phyloP scores from a whole-genome alignment of 2,113 vertebrate species.

The Callaeas wilsoni region DNA sequence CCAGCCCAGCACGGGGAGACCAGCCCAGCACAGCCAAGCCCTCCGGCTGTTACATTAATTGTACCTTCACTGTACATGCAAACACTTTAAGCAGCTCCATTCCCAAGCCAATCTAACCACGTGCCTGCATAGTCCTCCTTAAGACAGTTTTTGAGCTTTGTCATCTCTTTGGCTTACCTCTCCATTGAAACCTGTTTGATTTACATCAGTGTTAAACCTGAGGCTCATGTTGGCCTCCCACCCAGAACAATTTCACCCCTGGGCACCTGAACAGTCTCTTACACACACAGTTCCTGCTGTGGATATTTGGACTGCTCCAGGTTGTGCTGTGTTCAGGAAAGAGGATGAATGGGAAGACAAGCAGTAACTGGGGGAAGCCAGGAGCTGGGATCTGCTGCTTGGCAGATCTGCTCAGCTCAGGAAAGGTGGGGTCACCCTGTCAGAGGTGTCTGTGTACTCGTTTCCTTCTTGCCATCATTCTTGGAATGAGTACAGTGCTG shows the following conservation, averaged over 20 bases:
- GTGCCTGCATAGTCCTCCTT: background rate
- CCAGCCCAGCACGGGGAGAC: background rate
- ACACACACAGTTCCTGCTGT: no score
- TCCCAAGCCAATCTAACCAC: background rate
- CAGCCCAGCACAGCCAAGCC: background rate
- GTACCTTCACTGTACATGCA: background rate
- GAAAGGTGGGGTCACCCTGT: background rate
- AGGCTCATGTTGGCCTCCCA: background rate
- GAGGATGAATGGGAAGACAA: background rate
- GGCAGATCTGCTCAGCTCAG: background rate
- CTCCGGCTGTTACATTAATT: background rate
- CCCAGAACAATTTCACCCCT: background rate
- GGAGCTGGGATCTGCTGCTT: background rate
- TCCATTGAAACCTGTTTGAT: background rate
- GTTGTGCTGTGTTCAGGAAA: background rate
- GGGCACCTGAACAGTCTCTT: no score
- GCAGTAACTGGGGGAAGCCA: rapidly evolving
- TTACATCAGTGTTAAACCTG: background rate
- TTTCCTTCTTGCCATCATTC: background rate
- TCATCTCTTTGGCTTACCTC: background rate
- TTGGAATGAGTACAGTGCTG: rapidly evolving
- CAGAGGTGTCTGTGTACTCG: background rate
- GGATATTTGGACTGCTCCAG: background rate
- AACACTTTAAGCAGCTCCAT: background rate
- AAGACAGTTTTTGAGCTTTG: background rate